Evolutionary conservation across 2,797 vertebrate genomes (phyloP).

Genomic region (Xiphorhynchus erythropygius): DNA sequence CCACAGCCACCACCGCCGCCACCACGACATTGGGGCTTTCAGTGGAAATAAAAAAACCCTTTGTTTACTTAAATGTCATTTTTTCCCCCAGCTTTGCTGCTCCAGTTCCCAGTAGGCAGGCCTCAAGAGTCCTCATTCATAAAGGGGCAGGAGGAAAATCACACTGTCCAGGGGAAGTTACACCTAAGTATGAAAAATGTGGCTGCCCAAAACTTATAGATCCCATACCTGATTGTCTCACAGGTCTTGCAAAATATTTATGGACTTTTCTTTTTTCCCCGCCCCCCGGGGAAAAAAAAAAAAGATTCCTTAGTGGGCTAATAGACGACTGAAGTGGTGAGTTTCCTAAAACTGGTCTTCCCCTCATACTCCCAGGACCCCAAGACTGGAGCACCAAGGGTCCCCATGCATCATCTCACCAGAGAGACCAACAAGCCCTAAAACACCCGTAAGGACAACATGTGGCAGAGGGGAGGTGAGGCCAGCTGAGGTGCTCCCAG

Average conservation of each 20-base stretch:
- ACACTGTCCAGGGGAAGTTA: neutral
- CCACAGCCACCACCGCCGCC: neutral
- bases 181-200: neutral
- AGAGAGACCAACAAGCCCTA: neutral
- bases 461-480: neutral
- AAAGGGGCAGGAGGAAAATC: neutral
- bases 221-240: neutral
- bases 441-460: fast-evolving
- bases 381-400: neutral
- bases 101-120: neutral
- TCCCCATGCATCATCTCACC: neutral
- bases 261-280: neutral
- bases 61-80: neutral
- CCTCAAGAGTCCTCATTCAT: neutral
- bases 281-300: neutral
- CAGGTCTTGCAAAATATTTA: neutral
- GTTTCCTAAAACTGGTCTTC: neutral
- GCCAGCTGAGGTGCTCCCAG: neutral
- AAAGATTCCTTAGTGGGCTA: neutral
- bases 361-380: neutral
- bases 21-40: neutral
- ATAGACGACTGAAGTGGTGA: neutral
- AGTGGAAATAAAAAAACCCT: neutral
- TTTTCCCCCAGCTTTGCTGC: neutral
- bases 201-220: neutral